Evolutionary conservation across 1,140 invertebrate species (phyloP), one percentile per base, ranked within the genome.

Genomic region (Drosophila sp.): DNA sequence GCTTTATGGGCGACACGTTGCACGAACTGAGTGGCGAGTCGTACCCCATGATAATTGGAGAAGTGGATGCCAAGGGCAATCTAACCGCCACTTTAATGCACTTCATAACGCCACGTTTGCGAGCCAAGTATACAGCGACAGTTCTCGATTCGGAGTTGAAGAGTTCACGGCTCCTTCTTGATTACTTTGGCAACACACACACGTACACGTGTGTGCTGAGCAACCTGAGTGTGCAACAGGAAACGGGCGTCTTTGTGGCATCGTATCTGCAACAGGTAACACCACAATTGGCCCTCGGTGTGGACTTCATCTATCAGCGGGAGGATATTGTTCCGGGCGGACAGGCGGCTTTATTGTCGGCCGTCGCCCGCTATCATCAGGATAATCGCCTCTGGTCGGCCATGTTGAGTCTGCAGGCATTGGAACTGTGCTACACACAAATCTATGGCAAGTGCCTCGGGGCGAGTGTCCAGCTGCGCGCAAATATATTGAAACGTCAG

Each of bases 231-330:
- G 4, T 59, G 14, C 7, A 9, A 2, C 45, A 50, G 7, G 40
- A 48, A 0, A 65, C 7, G 41, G 69, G 69, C 40, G 29, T 61
- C 13, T 16, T 66, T 36, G 36, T 72, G 16, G 73, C 69, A 7
- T 61, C 69, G 0, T 76, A 75, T 29, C n/a, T 76, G 56, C 69
- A 72, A n/a, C 67, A 76, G 56, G 9, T 62, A 5, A 48, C 48
- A 4, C 34, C 61, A 1, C 9, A 48, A 0, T n/a, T 76, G 41
- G 70, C 73, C 0, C 11, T 76, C 2, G 73, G 73, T 29, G 36
- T 66, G 7, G 56, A 76, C 2, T 13, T 66, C 0, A 50, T 72
- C 29, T 61, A 72, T 51, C 67, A 76, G 56, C 34, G 41, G 7
- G 73, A 66, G n/a, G 43, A 72, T 0, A 61, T 41, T 14, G 62